Evolutionary conservation across 2,113 vertebrate species (phyloP), one percentile per base, ranked within the genome.

Genomic region (Lepus timidus): DNA sequence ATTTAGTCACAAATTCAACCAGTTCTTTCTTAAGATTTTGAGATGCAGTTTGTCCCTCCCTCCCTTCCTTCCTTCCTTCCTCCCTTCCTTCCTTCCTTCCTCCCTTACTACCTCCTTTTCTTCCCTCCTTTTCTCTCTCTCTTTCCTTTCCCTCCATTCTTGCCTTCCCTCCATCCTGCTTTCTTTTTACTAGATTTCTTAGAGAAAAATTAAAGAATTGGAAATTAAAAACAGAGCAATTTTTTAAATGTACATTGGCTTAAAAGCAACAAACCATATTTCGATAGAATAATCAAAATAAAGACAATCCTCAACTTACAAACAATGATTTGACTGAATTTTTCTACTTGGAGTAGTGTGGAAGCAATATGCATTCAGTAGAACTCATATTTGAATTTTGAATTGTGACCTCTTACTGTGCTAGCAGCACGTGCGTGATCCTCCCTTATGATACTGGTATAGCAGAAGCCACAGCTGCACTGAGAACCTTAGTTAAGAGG

Each of bases 1-100:
- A 74, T 88, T 78, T 79, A 83, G 39, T 65, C 70, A 65, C 29
- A 91, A 74, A 89, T 70, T 95, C 6, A 68, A 65, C 73, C 31
- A 31, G 1, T 61, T 27, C 91, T 23, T n/a, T 51, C 39, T 29
- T 82, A 44, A 62, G 64, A 6, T 58, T 92, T 82, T 83, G 27
- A 93, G 86, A 58, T 4, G 20, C 23, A 44, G 44, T 61, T 52
- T 39, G 81, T 62, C 22, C 83, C 44, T 25, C 2, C 9, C 7
- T 19, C 5, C 79, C 31, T 29, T 1, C 11, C 13, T 10, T 52
- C 1, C 27, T 52, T 78, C 8, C 16, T 75, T 29, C 51, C 19
- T 31, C 1, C 11, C 16, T 25, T 58, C 3, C 4, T 73, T 86
- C 4, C 31, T 71, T 36, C 3, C 14, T 25, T 80, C 8, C 9